Base-by-base conservation (phyloP, 2,888 invertebrate genomes). In the Drosophila infuscata region DNA sequence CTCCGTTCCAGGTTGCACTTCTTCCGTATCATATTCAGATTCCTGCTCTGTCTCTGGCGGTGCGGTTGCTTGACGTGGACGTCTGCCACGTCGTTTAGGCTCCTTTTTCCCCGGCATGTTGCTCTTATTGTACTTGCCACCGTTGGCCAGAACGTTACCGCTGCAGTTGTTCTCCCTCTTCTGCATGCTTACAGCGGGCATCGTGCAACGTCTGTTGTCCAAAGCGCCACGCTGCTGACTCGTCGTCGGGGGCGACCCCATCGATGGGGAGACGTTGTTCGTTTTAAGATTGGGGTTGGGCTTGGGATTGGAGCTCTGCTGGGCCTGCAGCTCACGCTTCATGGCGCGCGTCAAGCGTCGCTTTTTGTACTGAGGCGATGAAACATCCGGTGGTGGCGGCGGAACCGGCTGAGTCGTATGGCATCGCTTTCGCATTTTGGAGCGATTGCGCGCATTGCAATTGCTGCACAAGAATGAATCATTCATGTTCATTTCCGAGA, bases 331-430 rank as follows among this genome's bases (percentile, higher is more conserved):
- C 53, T 49, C 64, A 1, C 71, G 56, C 30, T 59, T 67, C 38
- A 58, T 49, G 33, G 77, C 70, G 17, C 85, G 85, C 5, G 87
- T 88, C 0, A 79, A 9, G 7, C 77, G 81, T 0, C 83, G 75
- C 8, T 66, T 69, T 20, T 77, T 88, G 0, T 61, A 3, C n/a
- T 66, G 46, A 17, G n/a, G 9, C n/a, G n/a, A 5, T 41, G 9
- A 4, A 41, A 9, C n/a, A 5, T 11, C 5, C 41, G 3, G 41
- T 41, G 9, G 2, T 5, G 65, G 52, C 33, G 81, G 81, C 0
- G 83, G 81, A 0, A 63, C 74, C 4, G 89, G 79, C 75, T 86
- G 79, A 41, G n/a, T 41, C 41, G 41, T 11, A 89, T 85, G 32
- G 75, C 68, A 1, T 41, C 89, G 73, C 62, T 77, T 4, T 3